Evolutionary conservation across 2,888 invertebrate species (phyloP).

Genomic region (Agrochola circellaris): DNA sequence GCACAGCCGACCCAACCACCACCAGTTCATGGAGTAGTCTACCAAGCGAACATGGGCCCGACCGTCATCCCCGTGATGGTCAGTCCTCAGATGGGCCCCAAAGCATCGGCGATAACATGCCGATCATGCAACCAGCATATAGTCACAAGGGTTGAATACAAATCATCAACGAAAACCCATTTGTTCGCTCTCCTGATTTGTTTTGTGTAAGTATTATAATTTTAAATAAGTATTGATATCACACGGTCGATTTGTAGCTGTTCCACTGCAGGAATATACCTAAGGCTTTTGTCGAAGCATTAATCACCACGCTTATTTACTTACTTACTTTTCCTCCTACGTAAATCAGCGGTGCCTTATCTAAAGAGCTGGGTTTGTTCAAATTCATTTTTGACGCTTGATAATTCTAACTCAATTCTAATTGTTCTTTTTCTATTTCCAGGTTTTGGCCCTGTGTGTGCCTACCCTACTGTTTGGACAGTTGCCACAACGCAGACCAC

Average conservation of each 20-base stretch:
- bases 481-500: constrained; percentile 55
- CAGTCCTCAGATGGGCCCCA: constrained; percentile 37
- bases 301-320: not conserved
- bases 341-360: not conserved
- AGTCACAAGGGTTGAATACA: constrained; percentile 37
- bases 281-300: not conserved
- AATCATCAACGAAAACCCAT: constrained; percentile 33
- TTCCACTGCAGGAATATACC: not conserved
- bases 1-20: constrained; percentile 31
- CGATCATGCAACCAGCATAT: constrained; percentile 39
- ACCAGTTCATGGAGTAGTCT: constrained; percentile 17
- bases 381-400: not conserved
- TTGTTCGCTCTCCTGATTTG: constrained; percentile 50
- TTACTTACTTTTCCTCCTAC: not conserved
- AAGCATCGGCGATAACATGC: constrained; percentile 22
- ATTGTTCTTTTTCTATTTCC: constrained; percentile 3
- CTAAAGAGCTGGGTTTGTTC: not conserved
- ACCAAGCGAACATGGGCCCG: constrained; percentile 28
- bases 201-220: constrained; percentile 27
- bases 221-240: not conserved
- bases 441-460: constrained; percentile 51
- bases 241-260: not conserved
- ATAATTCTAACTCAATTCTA: not conserved
- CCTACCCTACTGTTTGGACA: constrained; percentile 42
- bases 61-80: constrained; percentile 35